Percentiles rank a stretch among this genome's conserved stretches.
phyloP scores from a whole-genome alignment of 2,797 vertebrate genomes.

The Oreonectes daqikongensis region DNA sequence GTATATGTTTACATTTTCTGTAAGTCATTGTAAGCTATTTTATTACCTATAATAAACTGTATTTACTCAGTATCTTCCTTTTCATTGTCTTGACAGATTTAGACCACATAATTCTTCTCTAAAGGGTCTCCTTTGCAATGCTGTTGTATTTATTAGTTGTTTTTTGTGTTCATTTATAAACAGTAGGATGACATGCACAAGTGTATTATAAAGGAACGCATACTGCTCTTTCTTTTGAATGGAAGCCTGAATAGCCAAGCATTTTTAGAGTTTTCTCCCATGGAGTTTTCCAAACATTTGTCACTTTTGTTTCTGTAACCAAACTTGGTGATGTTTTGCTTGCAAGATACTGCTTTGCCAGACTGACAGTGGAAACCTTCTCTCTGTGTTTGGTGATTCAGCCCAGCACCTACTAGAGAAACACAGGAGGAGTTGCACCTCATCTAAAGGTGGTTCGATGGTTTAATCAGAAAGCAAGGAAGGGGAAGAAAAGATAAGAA shows the following conservation, averaged over 20 bases:
- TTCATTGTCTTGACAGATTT: neutral
- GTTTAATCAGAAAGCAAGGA: conserved; percentile 28
- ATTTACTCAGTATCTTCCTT: neutral
- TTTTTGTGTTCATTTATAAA: neutral
- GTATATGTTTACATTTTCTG: neutral
- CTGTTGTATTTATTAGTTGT: too few relatives aligned
- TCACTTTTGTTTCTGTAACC: conserved; percentile 6
- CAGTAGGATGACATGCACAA: neutral
- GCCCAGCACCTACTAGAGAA: neutral
- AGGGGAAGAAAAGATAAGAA: conserved; percentile 32
- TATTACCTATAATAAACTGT: neutral
- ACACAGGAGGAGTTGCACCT: neutral
- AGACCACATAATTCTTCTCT: too few relatives aligned
- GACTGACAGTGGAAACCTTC: neutral
- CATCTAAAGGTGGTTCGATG: conserved; percentile 10
- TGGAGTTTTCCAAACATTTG: neutral
- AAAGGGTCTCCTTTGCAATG: too few relatives aligned
- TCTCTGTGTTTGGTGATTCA: conserved; percentile 13
- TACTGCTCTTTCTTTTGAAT: neutral
- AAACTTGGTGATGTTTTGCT: conserved; percentile 12
- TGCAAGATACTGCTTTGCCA: neutral
- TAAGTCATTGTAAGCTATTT: neutral
- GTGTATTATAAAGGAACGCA: neutral
- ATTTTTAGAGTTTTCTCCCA: neutral
- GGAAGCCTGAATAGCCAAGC: neutral